Evolutionary conservation across 2,797 vertebrate species (phyloP), one percentile per base, ranked within the genome.

Genomic region (Arremon brunneinucha): DNA sequence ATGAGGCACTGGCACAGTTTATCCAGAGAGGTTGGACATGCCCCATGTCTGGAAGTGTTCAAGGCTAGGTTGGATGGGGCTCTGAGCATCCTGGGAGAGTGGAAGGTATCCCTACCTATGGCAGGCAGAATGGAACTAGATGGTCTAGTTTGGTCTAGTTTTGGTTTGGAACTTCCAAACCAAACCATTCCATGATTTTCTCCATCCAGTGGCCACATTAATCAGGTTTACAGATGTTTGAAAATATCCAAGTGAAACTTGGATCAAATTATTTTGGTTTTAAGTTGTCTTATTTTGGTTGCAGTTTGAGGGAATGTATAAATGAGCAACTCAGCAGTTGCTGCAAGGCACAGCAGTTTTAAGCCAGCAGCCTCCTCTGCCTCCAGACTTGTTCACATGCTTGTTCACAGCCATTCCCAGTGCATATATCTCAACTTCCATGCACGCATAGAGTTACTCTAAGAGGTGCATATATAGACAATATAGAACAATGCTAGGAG

Each of bases 1-100:
- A 6, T 52, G 71, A 70, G 24, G 24, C n/a, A 56, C 5, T 50
- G 44, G 30, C 9, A 64, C 3, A 46, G 44, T 8, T 27, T 77
- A 12, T 1, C 8, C 37, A 22, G 44, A 64, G 17, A 39, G 44
- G 10, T 0, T 15, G 2, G 5, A 11, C 24, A 7, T 83, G 35
- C 7, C 14, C 18, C 37, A 63, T 34, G 6, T 12, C 44, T 77
- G 57, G 50, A 22, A 64, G 7, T 26, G 20, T 26, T 47, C 37
- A 44, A 39, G 28, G 11, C 3, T 23, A 44, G 37, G 2, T 3
- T 57, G 28, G n/a, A 70, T 39, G 10, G 17, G 6, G 28, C 24
- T 77, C 8, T 77, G 37, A 70, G 8, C 20, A 57, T 3, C 8
- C 12, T 64, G 18, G 16, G 3, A 1, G 26, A 44, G n/a, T 30